Conservation (phyloP, 2,113 vertebrate species). For the Cephalopterus ornatus region DNA sequence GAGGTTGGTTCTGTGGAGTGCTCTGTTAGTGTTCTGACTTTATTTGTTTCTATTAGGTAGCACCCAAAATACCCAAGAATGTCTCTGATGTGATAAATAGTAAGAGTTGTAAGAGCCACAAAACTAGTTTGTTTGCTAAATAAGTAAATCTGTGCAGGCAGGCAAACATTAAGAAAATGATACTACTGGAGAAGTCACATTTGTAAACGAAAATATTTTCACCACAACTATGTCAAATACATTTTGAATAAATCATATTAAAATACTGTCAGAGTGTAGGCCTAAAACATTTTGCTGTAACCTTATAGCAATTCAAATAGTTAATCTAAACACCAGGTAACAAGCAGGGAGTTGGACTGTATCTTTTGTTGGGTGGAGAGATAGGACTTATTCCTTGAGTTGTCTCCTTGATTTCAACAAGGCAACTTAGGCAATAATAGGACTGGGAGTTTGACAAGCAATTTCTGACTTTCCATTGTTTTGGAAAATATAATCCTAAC, state of each 20-base stretch:
- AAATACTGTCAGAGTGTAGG: neutral
- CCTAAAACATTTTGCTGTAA: neutral
- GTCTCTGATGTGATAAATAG: neutral
- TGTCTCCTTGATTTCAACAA: neutral
- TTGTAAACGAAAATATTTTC: neutral
- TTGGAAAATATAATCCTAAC: conserved; percentile 20
- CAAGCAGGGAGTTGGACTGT: neutral
- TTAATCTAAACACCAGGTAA: neutral
- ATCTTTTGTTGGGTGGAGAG: neutral
- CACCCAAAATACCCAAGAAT: neutral
- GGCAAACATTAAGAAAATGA: neutral
- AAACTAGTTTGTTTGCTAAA: neutral
- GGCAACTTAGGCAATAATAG: neutral
- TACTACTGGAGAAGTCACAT: neutral
- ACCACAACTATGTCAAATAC: neutral
- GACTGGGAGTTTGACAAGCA: neutral
- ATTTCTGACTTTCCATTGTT: conserved; percentile 19
- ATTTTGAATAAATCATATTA: neutral
- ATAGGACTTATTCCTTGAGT: neutral
- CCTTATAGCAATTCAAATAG: neutral
- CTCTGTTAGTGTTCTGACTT: neutral
- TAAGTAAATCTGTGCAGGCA: neutral
- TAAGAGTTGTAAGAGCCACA: neutral
- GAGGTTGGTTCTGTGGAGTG: neutral
- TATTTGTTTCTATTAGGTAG: neutral